phyloP scores from a whole-genome alignment of 2,113 vertebrate species.

The Hystrix brachyura region DNA sequence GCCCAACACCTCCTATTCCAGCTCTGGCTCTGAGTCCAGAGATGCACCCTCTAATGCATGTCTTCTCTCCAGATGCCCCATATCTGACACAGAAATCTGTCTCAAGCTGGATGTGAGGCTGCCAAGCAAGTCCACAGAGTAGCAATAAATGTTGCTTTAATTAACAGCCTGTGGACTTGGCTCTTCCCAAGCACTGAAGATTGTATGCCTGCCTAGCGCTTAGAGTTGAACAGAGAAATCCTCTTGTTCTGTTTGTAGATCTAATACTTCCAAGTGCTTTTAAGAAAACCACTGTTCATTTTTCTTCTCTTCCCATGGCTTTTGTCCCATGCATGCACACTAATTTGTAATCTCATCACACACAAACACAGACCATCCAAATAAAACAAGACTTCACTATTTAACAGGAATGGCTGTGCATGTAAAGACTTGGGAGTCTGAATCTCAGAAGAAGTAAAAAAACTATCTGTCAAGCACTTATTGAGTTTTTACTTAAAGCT shows the following conservation, averaged over 20 bases:
- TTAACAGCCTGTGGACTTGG: neutral
- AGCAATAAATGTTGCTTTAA: neutral
- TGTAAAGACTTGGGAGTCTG: neutral
- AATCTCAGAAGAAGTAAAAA: neutral
- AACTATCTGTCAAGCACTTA: neutral
- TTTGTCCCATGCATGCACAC: neutral
- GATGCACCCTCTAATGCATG: neutral
- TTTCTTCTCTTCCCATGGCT: neutral
- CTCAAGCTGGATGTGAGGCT: neutral
- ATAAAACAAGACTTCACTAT: neutral
- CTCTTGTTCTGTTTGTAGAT: slow-evolving; percentile 1
- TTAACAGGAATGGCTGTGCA: neutral
- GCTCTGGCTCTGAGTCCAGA: neutral
- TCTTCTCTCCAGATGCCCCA: neutral
- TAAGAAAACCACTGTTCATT: neutral
- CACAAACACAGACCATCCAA: neutral
- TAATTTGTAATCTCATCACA: neutral
- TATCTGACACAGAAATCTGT: neutral
- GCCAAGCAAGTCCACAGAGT: neutral
- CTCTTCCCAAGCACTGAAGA: neutral
- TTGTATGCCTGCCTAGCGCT: neutral
- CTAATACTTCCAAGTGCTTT: neutral
- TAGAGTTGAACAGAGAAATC: neutral
- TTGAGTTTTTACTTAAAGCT: neutral
- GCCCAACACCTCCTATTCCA: neutral